Evolutionary conservation across 2,113 vertebrate genomes (phyloP).

Genomic region (Pontoporia blainvillei): DNA sequence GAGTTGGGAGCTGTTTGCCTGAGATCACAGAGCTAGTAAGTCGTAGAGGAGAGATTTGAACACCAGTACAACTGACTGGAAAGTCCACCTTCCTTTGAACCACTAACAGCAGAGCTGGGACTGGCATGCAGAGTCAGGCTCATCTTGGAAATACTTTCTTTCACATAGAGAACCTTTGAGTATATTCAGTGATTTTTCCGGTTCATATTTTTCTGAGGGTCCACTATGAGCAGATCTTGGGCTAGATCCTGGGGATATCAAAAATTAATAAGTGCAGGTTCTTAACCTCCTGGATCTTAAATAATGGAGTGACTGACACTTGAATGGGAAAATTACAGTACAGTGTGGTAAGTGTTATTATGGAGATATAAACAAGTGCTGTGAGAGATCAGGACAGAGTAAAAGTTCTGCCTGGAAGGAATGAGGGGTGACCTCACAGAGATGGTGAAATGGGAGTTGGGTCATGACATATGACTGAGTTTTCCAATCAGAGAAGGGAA

Average conservation of each 20-base stretch:
- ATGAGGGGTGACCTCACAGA: background rate
- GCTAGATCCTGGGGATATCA: background rate
- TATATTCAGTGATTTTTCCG: background rate
- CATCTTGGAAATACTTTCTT: background rate
- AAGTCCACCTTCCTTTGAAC: background rate
- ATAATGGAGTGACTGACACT: background rate
- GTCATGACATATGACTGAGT: constrained; percentile 4
- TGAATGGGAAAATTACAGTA: background rate
- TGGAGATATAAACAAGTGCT: background rate
- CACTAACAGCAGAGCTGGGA: background rate
- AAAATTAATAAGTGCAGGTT: background rate
- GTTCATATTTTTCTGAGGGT: background rate
- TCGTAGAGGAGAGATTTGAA: background rate
- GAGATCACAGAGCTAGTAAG: background rate
- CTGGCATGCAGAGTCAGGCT: background rate
- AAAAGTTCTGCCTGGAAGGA: background rate
- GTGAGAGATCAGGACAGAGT: background rate
- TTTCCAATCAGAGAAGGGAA: background rate
- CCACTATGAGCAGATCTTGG: background rate
- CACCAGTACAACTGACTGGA: background rate
- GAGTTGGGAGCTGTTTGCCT: background rate
- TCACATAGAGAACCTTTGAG: background rate
- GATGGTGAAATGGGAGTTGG: background rate
- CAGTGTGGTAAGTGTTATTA: background rate
- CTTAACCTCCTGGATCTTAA: constrained; percentile 5